Base-by-base conservation (phyloP, 2,797 vertebrate species). In the Oreochromis grahami region DNA sequence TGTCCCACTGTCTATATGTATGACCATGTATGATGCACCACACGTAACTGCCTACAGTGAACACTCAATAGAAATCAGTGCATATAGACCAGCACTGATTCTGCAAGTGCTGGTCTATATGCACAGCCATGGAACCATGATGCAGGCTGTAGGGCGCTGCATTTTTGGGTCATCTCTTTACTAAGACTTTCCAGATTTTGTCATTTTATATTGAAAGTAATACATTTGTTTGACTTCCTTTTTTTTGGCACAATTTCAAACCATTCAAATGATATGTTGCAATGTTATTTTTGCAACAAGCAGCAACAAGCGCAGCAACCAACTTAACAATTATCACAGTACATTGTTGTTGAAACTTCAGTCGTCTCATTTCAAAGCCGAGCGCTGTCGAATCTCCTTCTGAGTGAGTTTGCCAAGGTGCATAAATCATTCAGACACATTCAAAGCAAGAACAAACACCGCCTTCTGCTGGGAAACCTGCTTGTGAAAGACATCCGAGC, bases 271-370 rank as follows among this genome's bases (percentile, higher is more conserved):
- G n/a, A 24, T n/a, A 4, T 4, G 7, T 10, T 53, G 19, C 51
- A 52, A 21, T 65, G 60, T 65, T 65, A 14, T 38, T 65, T 65
- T 11, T 72, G 17, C 43, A 48, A 48, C 9, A 32, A 32, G 3
- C 50, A 32, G 70, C 70, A 74, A 32, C 26, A n/a, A n/a, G 43
- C 17, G 7, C 17, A 50, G 17, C 70, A 32, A 4, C 0, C 0
- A 32, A 8, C 17, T 32, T 50, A 32, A 50, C 43, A 50, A 74
- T 50, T 50, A 74, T 74, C 43, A 1, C 24, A n/a, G 26, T 1
- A n/a, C 10, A 8, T 17, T 32, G 70, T 50, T 12, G 26, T 13
- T 50, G 70, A 6, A 74, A 74, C 70, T 50, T 74, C 41, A 72
- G 68, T 48, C 24, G 15, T 48, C 17, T 72, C 41, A 48, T 72